These are phyloP conservation scores for Mallotus villosus DNA, from an alignment of 2,797 vertebrate genomes.

Conservation along the genomic window DNA sequence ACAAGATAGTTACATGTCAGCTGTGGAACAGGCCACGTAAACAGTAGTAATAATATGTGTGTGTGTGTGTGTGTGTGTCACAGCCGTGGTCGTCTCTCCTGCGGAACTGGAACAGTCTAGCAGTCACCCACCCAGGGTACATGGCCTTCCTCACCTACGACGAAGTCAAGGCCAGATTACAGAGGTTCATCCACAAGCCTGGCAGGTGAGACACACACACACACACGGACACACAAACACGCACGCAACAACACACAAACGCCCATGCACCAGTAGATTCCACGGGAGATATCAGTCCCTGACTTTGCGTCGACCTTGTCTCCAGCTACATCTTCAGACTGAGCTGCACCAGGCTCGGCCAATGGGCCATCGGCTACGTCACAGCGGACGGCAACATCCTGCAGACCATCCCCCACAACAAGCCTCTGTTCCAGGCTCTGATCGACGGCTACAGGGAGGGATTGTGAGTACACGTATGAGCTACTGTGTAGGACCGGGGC, in stretches of 20 bases:
- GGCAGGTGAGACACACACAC: constrained; percentile 76
- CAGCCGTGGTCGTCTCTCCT: constrained; percentile 89
- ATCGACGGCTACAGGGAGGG: constrained; percentile 88
- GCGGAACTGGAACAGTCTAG: constrained; percentile 90
- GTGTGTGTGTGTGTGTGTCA: constrained; percentile 13
- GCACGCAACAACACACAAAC: background rate
- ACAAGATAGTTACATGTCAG: too few species aligned
- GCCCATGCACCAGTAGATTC: background rate
- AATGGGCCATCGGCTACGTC: constrained; percentile 90
- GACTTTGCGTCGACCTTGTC: background rate
- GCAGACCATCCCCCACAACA: constrained; percentile 90
- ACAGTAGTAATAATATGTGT: too few species aligned
- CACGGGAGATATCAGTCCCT: background rate
- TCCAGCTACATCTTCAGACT: constrained; percentile 84
- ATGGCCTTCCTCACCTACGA: constrained; percentile 92
- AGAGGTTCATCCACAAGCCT: constrained; percentile 90
- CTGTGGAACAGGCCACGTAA: too few species aligned
- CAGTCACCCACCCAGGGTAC: constrained; percentile 88
- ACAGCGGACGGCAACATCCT: constrained; percentile 87
- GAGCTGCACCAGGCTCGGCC: constrained; percentile 86
- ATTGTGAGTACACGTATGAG: constrained; percentile 9
- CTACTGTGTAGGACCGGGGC: too few species aligned
- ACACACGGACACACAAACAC: background rate
- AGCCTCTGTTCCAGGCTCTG: constrained; percentile 86
- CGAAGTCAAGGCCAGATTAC: constrained; percentile 87